Conservation (phyloP, 2,797 vertebrate species). For the Gobio occitaniae region DNA sequence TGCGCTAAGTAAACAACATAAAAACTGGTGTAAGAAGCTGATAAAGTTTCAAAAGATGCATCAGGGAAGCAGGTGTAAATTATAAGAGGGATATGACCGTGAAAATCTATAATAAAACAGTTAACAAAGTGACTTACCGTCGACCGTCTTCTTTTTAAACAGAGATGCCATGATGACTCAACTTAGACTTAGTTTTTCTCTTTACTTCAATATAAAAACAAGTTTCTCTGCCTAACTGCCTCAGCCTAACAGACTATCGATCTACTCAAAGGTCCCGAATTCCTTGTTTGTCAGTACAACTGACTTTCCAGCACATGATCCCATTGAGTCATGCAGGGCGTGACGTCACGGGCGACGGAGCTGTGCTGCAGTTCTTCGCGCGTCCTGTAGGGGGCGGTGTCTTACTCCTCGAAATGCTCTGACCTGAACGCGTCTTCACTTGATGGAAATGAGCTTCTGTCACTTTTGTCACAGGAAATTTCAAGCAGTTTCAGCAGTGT, state of each 20-base stretch:
- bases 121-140: conserved; percentile 85
- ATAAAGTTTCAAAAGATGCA: background rate
- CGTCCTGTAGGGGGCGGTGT: conserved; percentile 44
- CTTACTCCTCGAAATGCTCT: background rate
- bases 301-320: conserved; percentile 68
- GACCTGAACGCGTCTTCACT: too few relatives aligned
- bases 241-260: conserved; percentile 1
- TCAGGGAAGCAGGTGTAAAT: background rate
- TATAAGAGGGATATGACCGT: conserved; percentile 23
- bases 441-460: background rate
- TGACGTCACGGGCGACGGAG: conserved; percentile 73
- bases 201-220: background rate
- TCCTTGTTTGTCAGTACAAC: conserved; percentile 68
- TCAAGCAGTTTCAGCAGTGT: background rate
- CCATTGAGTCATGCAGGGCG: conserved; percentile 47
- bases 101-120: conserved; percentile 18
- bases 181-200: background rate
- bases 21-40: conserved; percentile 8
- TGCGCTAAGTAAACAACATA: background rate
- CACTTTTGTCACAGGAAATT: background rate
- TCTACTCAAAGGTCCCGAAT: conserved; percentile 61
- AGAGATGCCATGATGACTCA: conserved; percentile 85
- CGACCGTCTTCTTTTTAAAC: conserved; percentile 97
- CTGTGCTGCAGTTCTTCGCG: conserved; percentile 48
- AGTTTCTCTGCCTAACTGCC: background rate